phyloP scores from a whole-genome alignment of 2,888 invertebrate genomes.

The Parapristionchus giblindavisi region DNA sequence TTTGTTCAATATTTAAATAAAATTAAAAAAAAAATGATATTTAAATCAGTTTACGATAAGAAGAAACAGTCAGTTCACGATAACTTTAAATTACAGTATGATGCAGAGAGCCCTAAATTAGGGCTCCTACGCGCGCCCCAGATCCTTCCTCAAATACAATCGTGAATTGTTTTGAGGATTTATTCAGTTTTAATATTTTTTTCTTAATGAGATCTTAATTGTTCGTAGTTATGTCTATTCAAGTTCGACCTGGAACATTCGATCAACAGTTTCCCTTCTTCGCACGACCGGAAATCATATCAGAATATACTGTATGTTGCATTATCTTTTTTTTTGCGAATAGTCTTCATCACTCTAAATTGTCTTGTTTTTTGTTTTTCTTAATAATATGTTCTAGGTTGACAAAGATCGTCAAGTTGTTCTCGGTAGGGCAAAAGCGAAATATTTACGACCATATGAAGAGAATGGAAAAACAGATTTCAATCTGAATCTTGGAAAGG shows the following conservation, averaged over 20 bases:
- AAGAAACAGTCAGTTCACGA: no score
- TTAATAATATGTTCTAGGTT: not conserved
- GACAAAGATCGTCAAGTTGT: not conserved
- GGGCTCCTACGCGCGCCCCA: no score
- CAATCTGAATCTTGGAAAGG: slow-evolving; percentile 12
- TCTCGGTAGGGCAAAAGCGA: not conserved
- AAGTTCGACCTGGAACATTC: not conserved
- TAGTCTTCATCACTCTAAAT: no score
- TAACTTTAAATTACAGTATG: no score
- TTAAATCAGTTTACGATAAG: no score
- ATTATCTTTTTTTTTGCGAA: not conserved
- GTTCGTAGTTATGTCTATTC: slow-evolving; percentile 1
- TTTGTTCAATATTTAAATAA: no score
- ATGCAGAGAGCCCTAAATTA: no score
- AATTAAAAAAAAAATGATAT: no score
- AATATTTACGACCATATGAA: slow-evolving; percentile 9
- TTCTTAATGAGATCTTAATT: no score
- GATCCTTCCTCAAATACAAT: no score
- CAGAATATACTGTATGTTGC: not conserved
- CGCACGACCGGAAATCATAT: slow-evolving; percentile 6
- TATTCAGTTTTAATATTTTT: no score
- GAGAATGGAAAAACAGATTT: slow-evolving; percentile 2
- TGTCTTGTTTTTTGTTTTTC: not conserved
- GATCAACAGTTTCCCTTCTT: slow-evolving; percentile 20
- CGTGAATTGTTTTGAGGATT: no score